phyloP scores from a whole-genome alignment of 1,140 invertebrate genomes.

The Heliconius melpomene region DNA sequence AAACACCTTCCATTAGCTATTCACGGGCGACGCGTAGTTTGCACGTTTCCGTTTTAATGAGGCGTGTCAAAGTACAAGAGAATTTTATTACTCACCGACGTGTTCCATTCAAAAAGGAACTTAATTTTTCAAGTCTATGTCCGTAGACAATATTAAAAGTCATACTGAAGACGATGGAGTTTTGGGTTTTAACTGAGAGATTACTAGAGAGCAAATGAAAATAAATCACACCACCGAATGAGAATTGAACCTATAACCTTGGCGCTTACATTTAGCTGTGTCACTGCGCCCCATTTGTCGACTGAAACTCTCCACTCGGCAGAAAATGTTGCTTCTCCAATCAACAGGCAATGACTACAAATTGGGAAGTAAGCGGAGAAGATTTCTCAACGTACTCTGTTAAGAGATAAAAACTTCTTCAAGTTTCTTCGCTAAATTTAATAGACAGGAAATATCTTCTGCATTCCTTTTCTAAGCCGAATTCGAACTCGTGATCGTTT shows the following conservation, averaged over 20 bases:
- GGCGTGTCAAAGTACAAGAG: constrained; percentile 15
- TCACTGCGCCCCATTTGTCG: too few species aligned
- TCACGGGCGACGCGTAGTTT: not conserved
- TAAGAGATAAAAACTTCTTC: too few species aligned
- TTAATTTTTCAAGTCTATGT: not conserved
- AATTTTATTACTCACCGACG: constrained; percentile 20
- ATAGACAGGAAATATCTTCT: not conserved
- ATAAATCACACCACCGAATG: too few species aligned
- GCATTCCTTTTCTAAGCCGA: not conserved
- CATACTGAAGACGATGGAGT: not conserved
- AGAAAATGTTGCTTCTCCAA: too few species aligned
- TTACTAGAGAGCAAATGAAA: too few species aligned
- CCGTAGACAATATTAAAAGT: constrained; percentile 4
- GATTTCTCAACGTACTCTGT: too few species aligned
- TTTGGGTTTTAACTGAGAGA: too few species aligned
- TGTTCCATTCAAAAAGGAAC: constrained; percentile 9
- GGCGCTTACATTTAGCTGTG: too few species aligned
- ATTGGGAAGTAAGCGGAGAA: too few species aligned
- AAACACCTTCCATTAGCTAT: constrained; percentile 12
- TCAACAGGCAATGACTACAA: too few species aligned
- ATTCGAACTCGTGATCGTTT: constrained; percentile 8
- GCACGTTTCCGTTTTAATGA: constrained; percentile 16
- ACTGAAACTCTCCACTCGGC: too few species aligned
- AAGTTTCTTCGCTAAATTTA: not conserved
- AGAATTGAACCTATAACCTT: too few species aligned